Evolutionary conservation across 2,113 vertebrate genomes (phyloP), one percentile per base, ranked within the genome.

Genomic region (Ornithorhynchus anatinus): DNA sequence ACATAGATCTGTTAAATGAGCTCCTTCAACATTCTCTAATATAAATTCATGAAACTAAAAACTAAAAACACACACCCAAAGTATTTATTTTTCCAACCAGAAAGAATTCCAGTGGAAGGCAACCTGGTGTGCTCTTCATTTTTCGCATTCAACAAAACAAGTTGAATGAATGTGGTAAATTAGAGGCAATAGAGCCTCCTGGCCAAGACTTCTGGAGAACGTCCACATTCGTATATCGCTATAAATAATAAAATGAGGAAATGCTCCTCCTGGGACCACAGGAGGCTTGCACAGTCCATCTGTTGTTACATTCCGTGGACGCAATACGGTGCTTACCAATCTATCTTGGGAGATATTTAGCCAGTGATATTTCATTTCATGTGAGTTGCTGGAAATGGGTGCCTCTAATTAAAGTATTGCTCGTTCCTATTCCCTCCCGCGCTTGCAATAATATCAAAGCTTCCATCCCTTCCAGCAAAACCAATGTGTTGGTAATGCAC

Each of bases 201-300:
- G 69, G 68, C 82, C 79, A 84, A 74, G 85, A 69, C 61, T 72
- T 75, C 82, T 87, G 87, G 76, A 75, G 74, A 79, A 65, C 77
- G 75, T 81, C 85, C 81, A 77, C 75, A 87, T 87, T 84, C 90
- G 76, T 86, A 71, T 88, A 86, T 89, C 80, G 72, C 63, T 75
- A 79, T n/a, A 84, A 70, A 80, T 79, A 84, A 90, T 86, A 86
- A 90, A 90, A 85, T 29, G 80, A 87, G 86, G 77, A 73, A 87
- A 86, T 69, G 47, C 17, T 69, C 79, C 89, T 87, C 90, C 37
- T 48, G 86, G 90, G 89, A 90, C 65, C 74, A 58, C 64, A 63
- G 79, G 66, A 44, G 54, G 54, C 76, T 79, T 45, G 58, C 51
- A 77, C 1, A 89, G 86, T 72, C 80, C 87, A 86, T 88, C 86